Evolutionary conservation across 2,797 vertebrate species (phyloP).

Genomic region (Scarus forsteni): DNA sequence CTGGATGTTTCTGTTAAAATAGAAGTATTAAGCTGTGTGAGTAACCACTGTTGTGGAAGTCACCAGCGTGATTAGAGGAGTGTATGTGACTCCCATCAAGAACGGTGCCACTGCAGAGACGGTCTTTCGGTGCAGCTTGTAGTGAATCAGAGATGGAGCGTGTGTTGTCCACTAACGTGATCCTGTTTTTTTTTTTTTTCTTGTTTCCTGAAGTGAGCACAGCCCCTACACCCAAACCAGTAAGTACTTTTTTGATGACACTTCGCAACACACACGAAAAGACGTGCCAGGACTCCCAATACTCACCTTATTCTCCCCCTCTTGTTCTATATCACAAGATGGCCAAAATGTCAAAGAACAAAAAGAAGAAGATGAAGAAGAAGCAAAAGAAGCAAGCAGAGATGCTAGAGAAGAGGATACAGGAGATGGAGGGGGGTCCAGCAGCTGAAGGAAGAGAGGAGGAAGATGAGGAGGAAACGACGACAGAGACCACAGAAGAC

Average conservation of each 20-base stretch:
- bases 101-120: conserved; percentile 27
- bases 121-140: conserved; percentile 52
- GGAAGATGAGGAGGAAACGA: conserved; percentile 83
- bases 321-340: conserved; percentile 73
- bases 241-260: conserved; percentile 76
- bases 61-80: conserved; percentile 41
- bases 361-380: conserved; percentile 99
- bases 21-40: conserved; percentile 38
- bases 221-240: conserved; percentile 93
- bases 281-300: background rate
- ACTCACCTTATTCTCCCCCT: background rate
- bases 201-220: conserved; percentile 91
- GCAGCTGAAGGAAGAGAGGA: conserved; percentile 75
- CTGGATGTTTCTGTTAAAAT: conserved; percentile 49
- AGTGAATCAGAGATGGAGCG: conserved; percentile 48
- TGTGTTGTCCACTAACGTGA: conserved; percentile 32
- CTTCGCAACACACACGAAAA: background rate
- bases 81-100: conserved; percentile 36
- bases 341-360: conserved; percentile 98
- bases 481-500: conserved; percentile 77
- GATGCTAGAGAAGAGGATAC: conserved; percentile 93
- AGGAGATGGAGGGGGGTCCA: conserved; percentile 87
- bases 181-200: conserved; percentile 39
- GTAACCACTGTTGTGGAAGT: conserved; percentile 69
- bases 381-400: conserved; percentile 97